phyloP scores from a whole-genome alignment of 92 coral and sea anemone genomes.

The Bergia puertoricense region DNA sequence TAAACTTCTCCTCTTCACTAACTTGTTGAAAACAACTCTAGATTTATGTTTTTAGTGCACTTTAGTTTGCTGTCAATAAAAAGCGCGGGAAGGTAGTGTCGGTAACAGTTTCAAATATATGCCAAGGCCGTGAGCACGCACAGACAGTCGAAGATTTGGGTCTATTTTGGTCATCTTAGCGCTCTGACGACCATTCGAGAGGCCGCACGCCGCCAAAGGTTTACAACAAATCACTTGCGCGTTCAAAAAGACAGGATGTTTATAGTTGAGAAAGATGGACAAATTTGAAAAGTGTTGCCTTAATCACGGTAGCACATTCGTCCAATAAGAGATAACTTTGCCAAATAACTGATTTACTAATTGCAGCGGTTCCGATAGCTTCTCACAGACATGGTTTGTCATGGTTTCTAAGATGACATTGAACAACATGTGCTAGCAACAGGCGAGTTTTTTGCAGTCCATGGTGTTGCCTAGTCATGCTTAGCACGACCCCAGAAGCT shows the following conservation, averaged over 20 bases:
- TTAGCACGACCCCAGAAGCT: constrained; percentile 15
- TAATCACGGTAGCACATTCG: constrained; percentile 29
- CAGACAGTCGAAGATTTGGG: not conserved
- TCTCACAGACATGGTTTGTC: constrained; percentile 15
- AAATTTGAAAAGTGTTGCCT: constrained; percentile 36
- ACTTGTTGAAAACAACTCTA: constrained; percentile 1
- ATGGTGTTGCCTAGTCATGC: constrained; percentile 15
- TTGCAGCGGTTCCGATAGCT: constrained; percentile 32
- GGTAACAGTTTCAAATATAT: not conserved
- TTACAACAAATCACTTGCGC: constrained; percentile 9
- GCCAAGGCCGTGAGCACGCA: not conserved
- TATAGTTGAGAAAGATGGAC: constrained; percentile 32
- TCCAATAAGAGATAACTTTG: constrained; percentile 38
- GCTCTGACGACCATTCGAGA: constrained; percentile 8
- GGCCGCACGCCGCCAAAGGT: constrained; percentile 14
- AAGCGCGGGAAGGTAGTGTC: not conserved
- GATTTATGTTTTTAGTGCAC: not conserved
- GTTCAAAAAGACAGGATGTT: constrained; percentile 43
- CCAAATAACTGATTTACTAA: constrained; percentile 35
- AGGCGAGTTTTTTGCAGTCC: not conserved
- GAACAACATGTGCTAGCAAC: constrained; percentile 34
- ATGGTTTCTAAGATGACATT: constrained; percentile 14
- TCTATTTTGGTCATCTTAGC: constrained; percentile 16
- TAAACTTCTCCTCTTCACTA: not conserved
- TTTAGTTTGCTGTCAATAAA: not conserved